phyloP scores from a whole-genome alignment of 2,113 vertebrate genomes.

The Arenaria interpres region DNA sequence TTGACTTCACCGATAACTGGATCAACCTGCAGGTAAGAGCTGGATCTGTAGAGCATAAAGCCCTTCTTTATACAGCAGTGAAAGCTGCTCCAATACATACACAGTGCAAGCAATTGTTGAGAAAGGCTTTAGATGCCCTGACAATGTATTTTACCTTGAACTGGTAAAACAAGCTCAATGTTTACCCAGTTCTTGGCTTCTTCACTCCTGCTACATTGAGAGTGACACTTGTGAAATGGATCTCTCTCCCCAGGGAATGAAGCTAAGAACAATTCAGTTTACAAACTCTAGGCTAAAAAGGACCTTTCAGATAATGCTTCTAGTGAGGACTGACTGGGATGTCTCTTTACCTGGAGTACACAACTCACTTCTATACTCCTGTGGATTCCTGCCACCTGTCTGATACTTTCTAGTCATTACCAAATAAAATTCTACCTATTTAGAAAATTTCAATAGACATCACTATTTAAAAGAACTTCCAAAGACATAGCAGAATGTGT shows the following conservation, averaged over 20 bases:
- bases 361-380: not conserved
- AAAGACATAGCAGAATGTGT: conserved; percentile 28
- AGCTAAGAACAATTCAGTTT: conserved; percentile 7
- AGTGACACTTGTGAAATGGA: conserved; percentile 17
- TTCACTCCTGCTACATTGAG: not conserved
- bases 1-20: not conserved
- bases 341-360: not conserved
- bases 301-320: not conserved
- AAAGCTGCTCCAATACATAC: not conserved
- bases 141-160: not conserved
- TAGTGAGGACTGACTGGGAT: not conserved
- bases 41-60: not conserved
- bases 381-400: not conserved
- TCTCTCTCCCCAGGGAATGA: not conserved
- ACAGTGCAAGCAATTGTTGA: not conserved
- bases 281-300: conserved; percentile 13
- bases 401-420: conserved; percentile 9
- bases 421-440: conserved; percentile 45
- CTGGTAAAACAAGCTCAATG: not conserved
- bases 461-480: conserved; percentile 57
- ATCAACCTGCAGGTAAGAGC: conserved; percentile 1
- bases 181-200: conserved; percentile 12
- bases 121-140: not conserved
- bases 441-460: conserved; percentile 50
- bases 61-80: not conserved